Evolutionary conservation across 1,140 invertebrate species (phyloP).

Genomic region (Orchestia grillus): DNA sequence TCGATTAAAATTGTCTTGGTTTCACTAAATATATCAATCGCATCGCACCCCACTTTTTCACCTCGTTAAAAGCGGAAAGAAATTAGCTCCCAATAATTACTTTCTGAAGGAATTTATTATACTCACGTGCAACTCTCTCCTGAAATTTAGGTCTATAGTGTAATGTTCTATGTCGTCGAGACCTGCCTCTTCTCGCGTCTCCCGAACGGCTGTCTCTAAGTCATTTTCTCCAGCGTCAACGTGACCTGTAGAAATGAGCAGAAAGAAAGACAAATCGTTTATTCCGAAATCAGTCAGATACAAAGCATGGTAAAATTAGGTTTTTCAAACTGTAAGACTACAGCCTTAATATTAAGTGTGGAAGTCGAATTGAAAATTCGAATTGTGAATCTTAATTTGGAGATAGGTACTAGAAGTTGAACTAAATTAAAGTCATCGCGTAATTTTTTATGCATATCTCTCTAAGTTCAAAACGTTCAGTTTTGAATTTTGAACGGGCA

Average conservation of each 20-base stretch:
- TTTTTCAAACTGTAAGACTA: no score
- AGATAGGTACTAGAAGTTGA: no score
- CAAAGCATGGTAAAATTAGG: no score
- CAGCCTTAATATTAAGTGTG: no score
- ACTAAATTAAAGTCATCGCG: no score
- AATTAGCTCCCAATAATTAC: not conserved
- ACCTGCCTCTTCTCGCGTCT: constrained; percentile 90
- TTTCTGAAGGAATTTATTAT: not conserved
- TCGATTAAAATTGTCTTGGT: not conserved
- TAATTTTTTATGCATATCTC: no score
- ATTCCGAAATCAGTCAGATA: no score
- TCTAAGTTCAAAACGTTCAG: no score
- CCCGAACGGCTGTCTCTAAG: constrained; percentile 84
- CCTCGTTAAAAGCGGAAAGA: not conserved
- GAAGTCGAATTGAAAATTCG: no score
- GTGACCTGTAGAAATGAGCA: constrained; percentile 77
- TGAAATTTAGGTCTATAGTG: constrained; percentile 1
- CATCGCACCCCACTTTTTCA: not conserved
- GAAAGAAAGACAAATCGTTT: no score
- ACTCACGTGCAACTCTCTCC: not conserved
- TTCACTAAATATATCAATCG: not conserved
- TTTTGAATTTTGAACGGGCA: no score
- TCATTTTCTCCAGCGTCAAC: constrained; percentile 88
- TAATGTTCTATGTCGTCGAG: constrained; percentile 69
- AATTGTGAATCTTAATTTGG: no score